Evolutionary conservation across 2,113 vertebrate species (phyloP).

Genomic region (Scopus umbretta): DNA sequence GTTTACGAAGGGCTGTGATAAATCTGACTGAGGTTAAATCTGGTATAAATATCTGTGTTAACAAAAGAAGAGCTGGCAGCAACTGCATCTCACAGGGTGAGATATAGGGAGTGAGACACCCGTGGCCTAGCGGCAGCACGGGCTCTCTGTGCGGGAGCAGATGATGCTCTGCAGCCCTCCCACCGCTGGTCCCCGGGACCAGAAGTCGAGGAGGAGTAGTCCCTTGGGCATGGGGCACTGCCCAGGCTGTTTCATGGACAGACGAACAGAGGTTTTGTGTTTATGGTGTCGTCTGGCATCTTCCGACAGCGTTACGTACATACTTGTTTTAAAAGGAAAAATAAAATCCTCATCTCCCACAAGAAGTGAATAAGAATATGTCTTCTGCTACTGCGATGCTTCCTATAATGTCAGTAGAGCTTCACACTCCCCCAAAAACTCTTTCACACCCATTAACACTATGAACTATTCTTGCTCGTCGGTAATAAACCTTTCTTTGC

Average conservation of each 20-base stretch:
- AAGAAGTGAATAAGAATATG: neutral
- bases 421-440: neutral
- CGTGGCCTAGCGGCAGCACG: fast-evolving
- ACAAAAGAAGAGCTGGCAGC: neutral
- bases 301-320: neutral
- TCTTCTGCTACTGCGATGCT: neutral
- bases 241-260: neutral
- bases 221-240: neutral
- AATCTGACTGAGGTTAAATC: neutral
- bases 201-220: neutral
- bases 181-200: neutral
- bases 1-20: neutral
- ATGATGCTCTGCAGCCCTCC: neutral
- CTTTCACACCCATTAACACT: neutral
- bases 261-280: neutral
- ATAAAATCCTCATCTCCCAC: neutral
- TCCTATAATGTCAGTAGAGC: neutral
- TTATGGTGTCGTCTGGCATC: neutral
- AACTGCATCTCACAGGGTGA: neutral
- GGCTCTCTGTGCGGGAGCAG: neutral
- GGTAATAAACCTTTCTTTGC: neutral
- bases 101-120: neutral
- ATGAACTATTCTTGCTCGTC: neutral
- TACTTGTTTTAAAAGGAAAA: neutral
- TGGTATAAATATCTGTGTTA: neutral